Evolutionary conservation across 2,113 vertebrate species (phyloP).

Genomic region (Oncorhynchus keta): DNA sequence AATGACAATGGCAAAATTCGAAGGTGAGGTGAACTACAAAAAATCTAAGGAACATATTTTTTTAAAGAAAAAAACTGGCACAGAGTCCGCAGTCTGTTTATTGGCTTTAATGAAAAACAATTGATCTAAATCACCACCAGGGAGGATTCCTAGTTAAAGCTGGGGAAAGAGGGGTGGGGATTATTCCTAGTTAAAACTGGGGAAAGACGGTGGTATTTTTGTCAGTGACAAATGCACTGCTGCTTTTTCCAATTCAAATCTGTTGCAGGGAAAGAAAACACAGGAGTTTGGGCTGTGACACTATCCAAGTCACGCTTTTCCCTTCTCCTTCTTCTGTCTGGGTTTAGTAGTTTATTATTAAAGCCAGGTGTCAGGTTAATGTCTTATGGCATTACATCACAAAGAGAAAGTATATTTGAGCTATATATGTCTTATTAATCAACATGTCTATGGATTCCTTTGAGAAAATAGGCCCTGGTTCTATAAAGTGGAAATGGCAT

Average conservation of each 20-base stretch:
- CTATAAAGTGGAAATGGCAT: constrained; percentile 8
- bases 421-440: constrained; percentile 12
- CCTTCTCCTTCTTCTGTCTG: too few species aligned
- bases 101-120: constrained; percentile 91
- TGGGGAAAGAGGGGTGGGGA: constrained; percentile 60
- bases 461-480: background rate
- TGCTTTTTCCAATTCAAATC: constrained; percentile 71
- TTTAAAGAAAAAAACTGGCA: constrained; percentile 44
- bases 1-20: constrained; percentile 70
- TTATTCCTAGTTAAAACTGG: too few species aligned
- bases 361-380: background rate
- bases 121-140: constrained; percentile 91
- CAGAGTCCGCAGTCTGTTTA: constrained; percentile 81
- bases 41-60: too few species aligned
- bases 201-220: constrained; percentile 54
- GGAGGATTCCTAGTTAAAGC: constrained; percentile 56
- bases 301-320: too few species aligned
- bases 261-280: constrained; percentile 59
- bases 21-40: constrained; percentile 44
- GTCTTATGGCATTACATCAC: constrained; percentile 8
- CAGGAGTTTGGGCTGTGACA: constrained; percentile 25
- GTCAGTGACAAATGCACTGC: constrained; percentile 84
- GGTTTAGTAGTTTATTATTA: constrained; percentile 29
- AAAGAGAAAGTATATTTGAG: constrained; percentile 3
- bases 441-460: constrained; percentile 14